Evolutionary conservation across 2,888 invertebrate genomes (phyloP).

Genomic region (Rhagonycha lutea): DNA sequence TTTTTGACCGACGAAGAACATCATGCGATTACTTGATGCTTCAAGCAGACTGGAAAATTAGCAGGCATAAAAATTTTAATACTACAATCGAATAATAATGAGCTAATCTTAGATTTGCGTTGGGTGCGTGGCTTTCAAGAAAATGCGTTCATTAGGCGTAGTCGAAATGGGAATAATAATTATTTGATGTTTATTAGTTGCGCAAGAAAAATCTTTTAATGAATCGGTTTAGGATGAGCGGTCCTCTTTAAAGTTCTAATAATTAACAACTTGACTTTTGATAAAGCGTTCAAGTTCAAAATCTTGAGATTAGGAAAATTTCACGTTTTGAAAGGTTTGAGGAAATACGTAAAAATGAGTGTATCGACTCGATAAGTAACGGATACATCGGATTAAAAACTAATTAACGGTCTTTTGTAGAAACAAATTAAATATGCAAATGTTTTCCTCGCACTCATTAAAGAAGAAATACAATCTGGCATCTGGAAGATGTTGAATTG

Average conservation of each 20-base stretch:
- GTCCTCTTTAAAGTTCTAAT: background rate
- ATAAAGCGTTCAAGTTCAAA: background rate
- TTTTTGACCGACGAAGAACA: background rate
- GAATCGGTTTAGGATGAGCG: background rate
- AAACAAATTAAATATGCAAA: background rate
- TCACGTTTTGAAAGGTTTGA: background rate
- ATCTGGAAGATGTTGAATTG: background rate
- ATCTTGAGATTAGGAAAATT: background rate
- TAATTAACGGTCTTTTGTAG: background rate
- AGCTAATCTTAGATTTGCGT: background rate
- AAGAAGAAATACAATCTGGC: background rate
- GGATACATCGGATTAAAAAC: background rate
- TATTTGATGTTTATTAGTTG: background rate
- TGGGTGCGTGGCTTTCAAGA: background rate
- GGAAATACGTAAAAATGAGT: background rate
- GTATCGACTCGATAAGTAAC: background rate
- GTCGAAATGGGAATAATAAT: background rate
- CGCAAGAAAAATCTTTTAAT: background rate
- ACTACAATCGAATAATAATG: background rate
- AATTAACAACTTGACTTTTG: background rate
- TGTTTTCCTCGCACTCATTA: background rate
- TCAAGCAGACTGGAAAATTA: background rate
- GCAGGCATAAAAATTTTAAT: background rate
- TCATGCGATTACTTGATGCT: background rate
- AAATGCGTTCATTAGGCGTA: background rate